phyloP scores from a whole-genome alignment of 2,113 vertebrate species.

The Balaeniceps rex region DNA sequence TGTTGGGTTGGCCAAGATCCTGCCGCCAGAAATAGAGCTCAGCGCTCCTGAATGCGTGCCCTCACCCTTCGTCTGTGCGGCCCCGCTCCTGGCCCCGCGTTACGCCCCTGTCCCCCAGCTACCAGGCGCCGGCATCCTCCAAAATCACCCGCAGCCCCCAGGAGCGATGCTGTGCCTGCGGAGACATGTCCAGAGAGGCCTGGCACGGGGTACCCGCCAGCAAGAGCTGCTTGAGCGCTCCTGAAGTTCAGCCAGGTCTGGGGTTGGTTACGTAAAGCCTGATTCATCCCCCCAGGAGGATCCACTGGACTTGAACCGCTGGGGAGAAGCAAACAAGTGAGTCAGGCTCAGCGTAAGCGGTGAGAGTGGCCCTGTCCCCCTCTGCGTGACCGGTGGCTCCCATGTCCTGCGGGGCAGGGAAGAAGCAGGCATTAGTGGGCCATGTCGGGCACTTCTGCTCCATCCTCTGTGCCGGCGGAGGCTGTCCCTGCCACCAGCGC shows the following conservation, averaged over 20 bases:
- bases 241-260: slow-evolving; percentile 16
- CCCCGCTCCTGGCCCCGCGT: not conserved
- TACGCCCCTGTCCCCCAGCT: not conserved
- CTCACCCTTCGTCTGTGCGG: not conserved
- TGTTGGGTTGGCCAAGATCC: not conserved
- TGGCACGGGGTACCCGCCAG: not conserved
- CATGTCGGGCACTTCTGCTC: not conserved
- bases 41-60: not conserved
- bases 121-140: accelerated
- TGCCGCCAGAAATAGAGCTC: not conserved
- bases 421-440: not conserved
- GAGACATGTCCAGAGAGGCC: not conserved
- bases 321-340: slow-evolving; percentile 42
- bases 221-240: not conserved
- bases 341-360: slow-evolving; percentile 28
- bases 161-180: not conserved
- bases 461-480: not conserved
- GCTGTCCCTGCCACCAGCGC: not conserved
- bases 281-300: slow-evolving; percentile 28
- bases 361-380: not conserved
- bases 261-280: slow-evolving; percentile 19
- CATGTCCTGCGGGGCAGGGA: accelerated
- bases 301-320: not conserved
- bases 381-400: not conserved
- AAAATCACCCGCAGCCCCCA: not conserved